These are phyloP conservation scores for Polydrusus tereticollis DNA, from an alignment of 2,888 invertebrate species.

Conservation along the genomic window DNA sequence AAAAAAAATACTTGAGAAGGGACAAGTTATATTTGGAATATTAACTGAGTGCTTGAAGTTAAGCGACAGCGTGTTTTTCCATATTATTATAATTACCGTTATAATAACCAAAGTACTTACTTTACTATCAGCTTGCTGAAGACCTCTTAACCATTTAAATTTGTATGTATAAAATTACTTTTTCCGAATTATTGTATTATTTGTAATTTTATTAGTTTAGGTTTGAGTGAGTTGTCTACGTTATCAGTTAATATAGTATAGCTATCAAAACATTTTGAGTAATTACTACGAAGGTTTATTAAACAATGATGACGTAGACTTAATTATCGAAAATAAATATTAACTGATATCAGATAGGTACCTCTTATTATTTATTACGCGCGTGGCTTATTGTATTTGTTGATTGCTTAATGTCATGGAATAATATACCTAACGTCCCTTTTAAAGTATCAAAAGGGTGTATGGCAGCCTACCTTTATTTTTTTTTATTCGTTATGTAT, in stretches of 20 bases:
- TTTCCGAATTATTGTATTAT: background rate
- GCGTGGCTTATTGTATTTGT: background rate
- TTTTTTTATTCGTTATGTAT: too few relatives aligned
- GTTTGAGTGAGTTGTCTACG: constrained; percentile 4
- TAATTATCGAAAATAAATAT: constrained; percentile 17
- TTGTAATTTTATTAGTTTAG: background rate
- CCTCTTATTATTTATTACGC: background rate
- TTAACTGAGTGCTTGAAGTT: too few relatives aligned
- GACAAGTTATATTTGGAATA: too few relatives aligned
- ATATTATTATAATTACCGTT: too few relatives aligned
- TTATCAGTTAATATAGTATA: constrained; percentile 23
- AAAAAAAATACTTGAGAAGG: too few relatives aligned
- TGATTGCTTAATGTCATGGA: background rate
- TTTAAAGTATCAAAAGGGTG: too few relatives aligned
- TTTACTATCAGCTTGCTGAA: too few relatives aligned
- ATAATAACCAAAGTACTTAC: too few relatives aligned
- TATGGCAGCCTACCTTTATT: too few relatives aligned
- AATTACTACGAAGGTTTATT: constrained; percentile 21
- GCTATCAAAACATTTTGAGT: constrained; percentile 9
- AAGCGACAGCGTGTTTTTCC: too few relatives aligned
- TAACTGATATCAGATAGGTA: background rate
- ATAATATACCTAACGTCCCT: too few relatives aligned
- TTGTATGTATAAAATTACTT: background rate
- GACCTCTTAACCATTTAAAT: too few relatives aligned
- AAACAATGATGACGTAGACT: constrained; percentile 22